Evolutionary conservation across 1,140 invertebrate genomes (phyloP), one percentile per base, ranked within the genome.

Genomic region (Epicauta chinensis): DNA sequence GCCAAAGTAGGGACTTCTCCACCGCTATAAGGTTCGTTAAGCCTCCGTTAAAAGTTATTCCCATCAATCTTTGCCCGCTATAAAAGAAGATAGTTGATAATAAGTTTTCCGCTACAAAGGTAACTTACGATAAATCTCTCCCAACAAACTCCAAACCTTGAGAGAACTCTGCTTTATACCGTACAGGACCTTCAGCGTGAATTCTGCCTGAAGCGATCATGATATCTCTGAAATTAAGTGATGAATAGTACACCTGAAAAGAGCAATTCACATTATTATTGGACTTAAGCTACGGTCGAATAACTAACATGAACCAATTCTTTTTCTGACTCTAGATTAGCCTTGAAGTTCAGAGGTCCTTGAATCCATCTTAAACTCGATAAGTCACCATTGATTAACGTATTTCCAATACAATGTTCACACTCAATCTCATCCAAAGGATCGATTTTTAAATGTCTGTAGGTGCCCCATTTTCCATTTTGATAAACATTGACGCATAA

Each of bases 261-360:
- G 95, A 10, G 89, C 89, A 23, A 23, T 0, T 2, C 23, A 7
- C 1, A 23, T 5, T 7, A n/a, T 23, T 5, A 5, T 23, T 3
- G 7, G 23, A 23, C 23, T 23, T n/a, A n/a, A n/a, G 23, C 4
- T 2, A 5, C 7, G 4, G 23, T 23, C 7, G 2, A 23, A n/a
- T n/a, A n/a, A n/a, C 23, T 23, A 3, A 23, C 23, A 7, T 23
- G 23, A 23, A 23, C 7, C 4, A 49, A 76, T 74, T 47, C 81
- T 84, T 56, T 82, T 89, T 39, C 68, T 75, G 9, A 93, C 69
- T 14, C 90, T 90, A 46, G 94, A 0, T 94, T 94, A 63, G 96
- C 78, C 70, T 96, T 97, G 0, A 92, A 93, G 67, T 98, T 98
- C 1, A 94, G 78, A 0, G 93, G 91, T 2, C 94, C 94, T 69